A percentile compares a stretch with the other conserved stretches of the same genome.
These are phyloP conservation scores for Cryptus viduatorius DNA, from an alignment of 2,888 invertebrate genomes.

Conservation along the genomic window DNA sequence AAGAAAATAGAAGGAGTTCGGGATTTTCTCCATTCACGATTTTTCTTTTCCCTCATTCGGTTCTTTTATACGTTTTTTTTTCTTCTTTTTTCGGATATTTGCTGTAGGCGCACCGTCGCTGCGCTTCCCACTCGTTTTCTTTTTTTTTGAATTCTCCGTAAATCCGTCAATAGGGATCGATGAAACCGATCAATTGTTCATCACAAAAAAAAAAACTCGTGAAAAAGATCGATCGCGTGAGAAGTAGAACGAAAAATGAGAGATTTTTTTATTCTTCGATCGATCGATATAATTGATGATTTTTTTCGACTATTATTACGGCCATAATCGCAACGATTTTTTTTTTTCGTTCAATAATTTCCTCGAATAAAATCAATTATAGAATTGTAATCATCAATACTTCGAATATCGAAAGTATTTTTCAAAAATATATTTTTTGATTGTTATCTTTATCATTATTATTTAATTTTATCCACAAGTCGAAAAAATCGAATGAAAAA, in stretches of 20 bases:
- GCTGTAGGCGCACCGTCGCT: background rate
- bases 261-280: slow-evolving; percentile 2
- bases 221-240: slow-evolving; percentile 44
- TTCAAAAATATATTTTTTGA: too few relatives aligned
- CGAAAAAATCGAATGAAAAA: too few relatives aligned
- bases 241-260: slow-evolving; percentile 33
- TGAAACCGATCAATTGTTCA: slow-evolving; percentile 36
- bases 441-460: too few relatives aligned
- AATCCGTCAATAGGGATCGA: slow-evolving; percentile 48
- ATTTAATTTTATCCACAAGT: too few relatives aligned
- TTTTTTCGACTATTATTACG: background rate
- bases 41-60: slow-evolving; percentile 4
- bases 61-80: background rate
- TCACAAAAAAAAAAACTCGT: slow-evolving; percentile 32
- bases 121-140: slow-evolving; percentile 9
- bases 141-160: slow-evolving; percentile 7
- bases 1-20: slow-evolving; percentile 28
- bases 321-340: background rate
- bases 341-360: background rate
- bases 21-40: slow-evolving; percentile 32
- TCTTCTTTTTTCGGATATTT: slow-evolving; percentile 1
- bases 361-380: too few relatives aligned
- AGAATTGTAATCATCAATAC: too few relatives aligned
- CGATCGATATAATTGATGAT: background rate
- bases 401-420: too few relatives aligned